phyloP scores from a whole-genome alignment of 2,888 invertebrate species.

The Stenurella melanura region DNA sequence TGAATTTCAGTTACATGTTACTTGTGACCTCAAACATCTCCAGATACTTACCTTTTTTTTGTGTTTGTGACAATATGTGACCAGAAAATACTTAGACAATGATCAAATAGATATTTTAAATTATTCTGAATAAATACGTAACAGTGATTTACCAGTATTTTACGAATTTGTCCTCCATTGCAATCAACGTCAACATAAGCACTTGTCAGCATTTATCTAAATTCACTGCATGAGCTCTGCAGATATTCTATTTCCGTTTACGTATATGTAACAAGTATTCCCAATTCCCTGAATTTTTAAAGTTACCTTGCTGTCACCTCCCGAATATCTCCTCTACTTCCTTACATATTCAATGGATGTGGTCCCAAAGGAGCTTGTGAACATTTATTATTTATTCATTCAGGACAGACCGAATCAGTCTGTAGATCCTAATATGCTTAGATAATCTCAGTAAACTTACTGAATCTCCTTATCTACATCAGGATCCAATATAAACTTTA shows the following conservation, averaged over 20 bases:
- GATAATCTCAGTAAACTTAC: not conserved
- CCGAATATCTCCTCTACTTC: not conserved
- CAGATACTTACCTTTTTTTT: too few relatives aligned
- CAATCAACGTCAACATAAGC: not conserved
- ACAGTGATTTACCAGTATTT: too few relatives aligned
- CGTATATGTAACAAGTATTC: constrained; percentile 1
- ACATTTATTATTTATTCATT: not conserved
- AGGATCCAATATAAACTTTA: not conserved
- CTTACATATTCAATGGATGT: not conserved
- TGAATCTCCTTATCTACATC: not conserved
- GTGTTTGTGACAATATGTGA: too few relatives aligned
- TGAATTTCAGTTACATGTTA: too few relatives aligned
- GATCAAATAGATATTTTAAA: too few relatives aligned
- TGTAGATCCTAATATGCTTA: not conserved
- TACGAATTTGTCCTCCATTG: too few relatives aligned
- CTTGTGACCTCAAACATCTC: too few relatives aligned
- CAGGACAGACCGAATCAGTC: not conserved
- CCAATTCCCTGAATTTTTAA: not conserved
- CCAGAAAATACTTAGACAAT: too few relatives aligned
- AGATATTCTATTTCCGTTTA: not conserved
- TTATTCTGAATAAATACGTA: too few relatives aligned
- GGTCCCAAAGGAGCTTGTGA: not conserved
- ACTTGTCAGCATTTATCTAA: not conserved
- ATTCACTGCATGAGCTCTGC: not conserved
- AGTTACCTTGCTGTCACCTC: not conserved